Evolutionary conservation across 92 coral and sea anemone genomes (phyloP), one percentile per base, ranked within the genome.

Genomic region (Epizoanthus illoricatus): DNA sequence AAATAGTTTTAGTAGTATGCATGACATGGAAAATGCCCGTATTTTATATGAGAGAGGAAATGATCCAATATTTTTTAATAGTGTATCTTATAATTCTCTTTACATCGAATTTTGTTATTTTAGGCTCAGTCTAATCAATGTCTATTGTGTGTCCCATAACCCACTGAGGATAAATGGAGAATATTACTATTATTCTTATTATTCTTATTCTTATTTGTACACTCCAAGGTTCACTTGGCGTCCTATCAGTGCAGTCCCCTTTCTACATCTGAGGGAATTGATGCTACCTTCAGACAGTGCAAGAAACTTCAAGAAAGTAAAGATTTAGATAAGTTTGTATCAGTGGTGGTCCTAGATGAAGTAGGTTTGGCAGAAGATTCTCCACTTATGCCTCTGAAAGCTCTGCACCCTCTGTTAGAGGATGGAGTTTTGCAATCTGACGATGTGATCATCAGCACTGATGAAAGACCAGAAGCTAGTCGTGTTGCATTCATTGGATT

Each of bases 361-460:
- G 92, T 93, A 45, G 98, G 98, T 1, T 81, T 90, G 84, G 97
- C 97, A 0, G 97, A 92, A 43, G 97, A 92, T 75, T 92, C 97
- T 17, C 94, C 97, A 1, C 84, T 91, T 4, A 86, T 93, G 90
- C 97, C 97, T 47, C 86, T 93, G 45, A 93, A 93, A 69, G 84
- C 97, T 12, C 63, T 93, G 0, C 97, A 93, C 72, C 94, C 97
- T 0, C 64, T 93, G 55, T 90, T 93, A 21, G 97, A 93, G 68
- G 97, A 93, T 74, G 97, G 94, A 60, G 94, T 91, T 33, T 85
- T 94, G 15, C 83, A 87, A 41, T 74, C 94, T 52, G 94, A 91
- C 86, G 94, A 91, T 61, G 88, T 91, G 81, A 88, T 91, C 81
- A 70, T 70, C 56, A 89, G 88, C 74, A 91, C 94, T 17, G 92